Evolutionary conservation across 2,888 invertebrate species (phyloP), one percentile per base, ranked within the genome.

Genomic region (Catocala fraxini): DNA sequence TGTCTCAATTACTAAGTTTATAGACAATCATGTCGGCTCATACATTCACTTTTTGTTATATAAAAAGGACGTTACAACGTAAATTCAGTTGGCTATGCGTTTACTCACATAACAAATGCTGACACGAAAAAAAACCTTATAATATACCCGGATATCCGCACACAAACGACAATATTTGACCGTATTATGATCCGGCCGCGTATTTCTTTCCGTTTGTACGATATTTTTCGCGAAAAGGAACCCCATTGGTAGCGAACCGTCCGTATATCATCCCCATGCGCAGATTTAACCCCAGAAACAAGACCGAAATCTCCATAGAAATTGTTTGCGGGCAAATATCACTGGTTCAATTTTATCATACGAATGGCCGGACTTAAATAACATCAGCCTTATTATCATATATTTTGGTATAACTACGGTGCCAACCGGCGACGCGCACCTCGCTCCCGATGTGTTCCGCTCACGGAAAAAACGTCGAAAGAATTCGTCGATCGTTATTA

Each of bases 221-320:
- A 84, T 86, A 88, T 89, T 87, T 89, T 85, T 81, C 25, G 80
- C 80, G 76, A 80, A 85, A 88, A 82, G 78, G 83, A 86, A 88
- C 88, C 83, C 73, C 65, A 57, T 39, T 51, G 56, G 59, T 73
- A 39, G 77, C 76, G 74, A 70, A 65, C 87, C 86, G 79, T 77
- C 78, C 86, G 79, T 92, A 90, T 90, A 90, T 93, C 92, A 93
- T 86, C 73, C 83, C 84, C 85, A 83, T 81, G 87, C 89, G 83
- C 91, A 91, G 93, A 93, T 92, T 93, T 87, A 86, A 83, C 87
- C 88, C 84, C 80, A 89, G 85, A 90, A 92, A 91, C 92, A 92
- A 90, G 90, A 88, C 82, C 88, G 85, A 87, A 92, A 94, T 93
- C 92, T 92, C 91, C 93, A 94, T 94, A 92, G 92, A 86, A 94